phyloP scores from a whole-genome alignment of 2,113 vertebrate genomes.

The Maccullochella peelii region DNA sequence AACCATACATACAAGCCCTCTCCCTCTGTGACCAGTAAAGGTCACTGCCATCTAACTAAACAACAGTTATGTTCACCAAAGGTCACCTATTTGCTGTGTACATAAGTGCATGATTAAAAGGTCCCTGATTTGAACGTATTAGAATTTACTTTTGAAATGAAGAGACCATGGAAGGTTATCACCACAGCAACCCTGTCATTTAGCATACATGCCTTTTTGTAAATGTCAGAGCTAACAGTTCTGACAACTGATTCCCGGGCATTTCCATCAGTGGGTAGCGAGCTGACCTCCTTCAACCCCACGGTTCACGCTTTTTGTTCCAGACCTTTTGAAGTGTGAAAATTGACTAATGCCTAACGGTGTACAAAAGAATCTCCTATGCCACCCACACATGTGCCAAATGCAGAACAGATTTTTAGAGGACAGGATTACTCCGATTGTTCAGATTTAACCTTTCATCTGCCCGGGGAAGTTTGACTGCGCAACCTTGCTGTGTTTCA shows the following conservation, averaged over 20 bases:
- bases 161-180: conserved; percentile 57
- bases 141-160: conserved; percentile 47
- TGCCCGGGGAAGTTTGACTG: conserved; percentile 9
- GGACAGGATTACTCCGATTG: conserved; percentile 1
- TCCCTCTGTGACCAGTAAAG: conserved; percentile 59
- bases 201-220: conserved; percentile 32
- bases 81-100: conserved; percentile 61
- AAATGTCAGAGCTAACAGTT: conserved; percentile 59
- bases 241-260: conserved; percentile 49
- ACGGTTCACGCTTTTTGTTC: conserved; percentile 49
- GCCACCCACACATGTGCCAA: conserved; percentile 44
- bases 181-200: conserved; percentile 53
- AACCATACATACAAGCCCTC: not conserved
- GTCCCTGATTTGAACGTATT: conserved; percentile 50
- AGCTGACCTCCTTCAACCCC: conserved; percentile 27
- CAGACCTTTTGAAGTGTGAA: conserved; percentile 73
- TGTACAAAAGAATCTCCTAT: conserved; percentile 52
- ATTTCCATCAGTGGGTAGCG: conserved; percentile 40
- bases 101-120: conserved; percentile 69
- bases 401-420: conserved; percentile 44
- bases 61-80: conserved; percentile 57
- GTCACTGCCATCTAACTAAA: conserved; percentile 65
- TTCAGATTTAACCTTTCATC: conserved; percentile 48
- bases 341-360: conserved; percentile 54
- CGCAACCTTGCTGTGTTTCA: conserved; percentile 22